A percentile compares a stretch with the other conserved stretches of the same genome.
phyloP scores from a whole-genome alignment of 2,888 invertebrate species.

The Hypercompe scribonia region DNA sequence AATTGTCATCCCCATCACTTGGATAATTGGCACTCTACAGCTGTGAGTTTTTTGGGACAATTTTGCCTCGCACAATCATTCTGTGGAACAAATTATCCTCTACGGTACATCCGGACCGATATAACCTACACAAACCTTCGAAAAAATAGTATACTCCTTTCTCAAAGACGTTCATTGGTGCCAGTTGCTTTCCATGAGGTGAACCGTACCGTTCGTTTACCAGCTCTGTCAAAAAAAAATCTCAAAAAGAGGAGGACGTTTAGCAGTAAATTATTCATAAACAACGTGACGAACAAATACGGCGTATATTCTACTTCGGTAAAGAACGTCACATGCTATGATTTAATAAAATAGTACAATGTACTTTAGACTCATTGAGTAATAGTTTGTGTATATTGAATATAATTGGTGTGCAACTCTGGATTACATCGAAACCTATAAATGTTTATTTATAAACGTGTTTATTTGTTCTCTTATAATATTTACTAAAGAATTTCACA shows the following conservation, averaged over 20 bases:
- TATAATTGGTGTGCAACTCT: slow-evolving; percentile 44
- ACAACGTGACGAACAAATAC: background rate
- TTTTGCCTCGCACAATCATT: too few species aligned
- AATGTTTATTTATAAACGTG: background rate
- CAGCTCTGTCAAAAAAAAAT: background rate
- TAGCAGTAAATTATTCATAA: background rate
- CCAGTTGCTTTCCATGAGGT: too few species aligned
- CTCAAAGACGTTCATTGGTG: too few species aligned
- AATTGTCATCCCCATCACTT: too few species aligned
- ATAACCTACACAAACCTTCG: too few species aligned
- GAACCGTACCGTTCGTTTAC: too few species aligned
- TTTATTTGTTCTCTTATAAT: background rate
- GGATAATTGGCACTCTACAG: too few species aligned
- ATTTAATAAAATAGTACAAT: slow-evolving; percentile 17
- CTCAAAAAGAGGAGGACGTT: background rate
- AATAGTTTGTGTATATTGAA: slow-evolving; percentile 34
- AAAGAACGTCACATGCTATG: background rate
- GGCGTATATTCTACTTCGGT: background rate
- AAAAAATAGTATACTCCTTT: too few species aligned
- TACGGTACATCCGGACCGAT: too few species aligned
- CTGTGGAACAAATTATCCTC: too few species aligned
- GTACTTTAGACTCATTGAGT: slow-evolving; percentile 20
- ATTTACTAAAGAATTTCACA: background rate
- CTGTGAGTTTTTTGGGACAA: too few species aligned
- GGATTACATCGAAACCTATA: slow-evolving; percentile 12